Evolutionary conservation across 1,140 invertebrate species (phyloP).

Genomic region (Scylla paramamosain): DNA sequence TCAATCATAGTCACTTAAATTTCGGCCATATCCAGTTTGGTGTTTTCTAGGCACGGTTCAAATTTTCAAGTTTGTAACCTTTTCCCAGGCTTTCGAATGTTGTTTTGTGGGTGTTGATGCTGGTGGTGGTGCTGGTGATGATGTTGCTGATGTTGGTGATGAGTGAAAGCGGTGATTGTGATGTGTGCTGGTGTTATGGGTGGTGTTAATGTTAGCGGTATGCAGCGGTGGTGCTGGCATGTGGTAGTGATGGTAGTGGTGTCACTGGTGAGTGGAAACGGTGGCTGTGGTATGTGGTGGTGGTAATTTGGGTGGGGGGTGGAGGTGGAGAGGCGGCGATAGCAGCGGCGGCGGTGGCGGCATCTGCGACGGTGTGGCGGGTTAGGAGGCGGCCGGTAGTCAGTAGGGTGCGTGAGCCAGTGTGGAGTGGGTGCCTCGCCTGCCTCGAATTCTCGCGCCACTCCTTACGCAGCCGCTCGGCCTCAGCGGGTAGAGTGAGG

Average conservation of each 20-base stretch:
- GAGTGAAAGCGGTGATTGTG: not conserved
- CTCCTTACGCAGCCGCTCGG: not conserved
- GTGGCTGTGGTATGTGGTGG: not conserved
- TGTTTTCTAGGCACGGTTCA: too few species aligned
- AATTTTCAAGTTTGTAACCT: too few species aligned
- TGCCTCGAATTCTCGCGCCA: not conserved
- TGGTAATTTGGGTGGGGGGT: not conserved
- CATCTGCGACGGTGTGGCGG: not conserved
- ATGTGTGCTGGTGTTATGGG: not conserved
- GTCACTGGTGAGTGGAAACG: not conserved
- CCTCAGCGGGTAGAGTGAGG: not conserved
- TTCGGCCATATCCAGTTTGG: too few species aligned
- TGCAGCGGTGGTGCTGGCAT: not conserved
- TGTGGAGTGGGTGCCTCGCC: not conserved
- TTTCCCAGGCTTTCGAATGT: too few species aligned
- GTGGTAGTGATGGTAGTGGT: not conserved
- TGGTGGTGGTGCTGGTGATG: not conserved
- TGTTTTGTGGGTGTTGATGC: not conserved
- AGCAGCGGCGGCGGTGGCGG: not conserved
- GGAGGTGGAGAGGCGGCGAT: not conserved
- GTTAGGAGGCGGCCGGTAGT: not conserved
- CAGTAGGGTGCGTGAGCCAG: not conserved
- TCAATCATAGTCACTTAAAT: too few species aligned
- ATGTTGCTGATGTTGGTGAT: not conserved
- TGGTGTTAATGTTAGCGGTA: not conserved